Base-by-base conservation (phyloP, 2,113 vertebrate species). In the Anseranas semipalmata region DNA sequence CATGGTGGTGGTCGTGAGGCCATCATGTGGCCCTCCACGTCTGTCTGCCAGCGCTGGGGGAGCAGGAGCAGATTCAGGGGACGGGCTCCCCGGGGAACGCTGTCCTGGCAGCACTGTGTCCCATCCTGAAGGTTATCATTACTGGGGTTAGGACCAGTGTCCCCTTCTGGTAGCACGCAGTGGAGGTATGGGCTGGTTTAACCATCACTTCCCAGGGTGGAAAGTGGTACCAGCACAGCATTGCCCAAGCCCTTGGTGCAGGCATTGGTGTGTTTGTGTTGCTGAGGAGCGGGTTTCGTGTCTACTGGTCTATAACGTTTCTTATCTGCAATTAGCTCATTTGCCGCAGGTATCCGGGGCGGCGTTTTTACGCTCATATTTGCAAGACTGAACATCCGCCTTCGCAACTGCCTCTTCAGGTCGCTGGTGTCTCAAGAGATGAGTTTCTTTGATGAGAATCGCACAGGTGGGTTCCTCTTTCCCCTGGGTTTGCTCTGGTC, bases 381-480 rank as follows among this genome's bases (percentile, higher is more conserved):
- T 74, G 99, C 99, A 15, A 98, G 99, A 90, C 95, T 99, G 87
- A 99, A 99, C 97, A 98, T 99, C 52, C 98, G 99, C 48, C 98
- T 99, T 19, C 98, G 99, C 48, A 99, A 99, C 97, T 97, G 98
- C 70, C 99, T 99, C 87, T 99, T 99, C 97, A 98, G 98, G 94
- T 99, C 99, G 0, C 97, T 99, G 84, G 98, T 99, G 96, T 97
- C 93, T 27, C 99, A 99, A 97, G 99, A 99, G 91, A 99, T 99
- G 32, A 99, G 97, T 83, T 99, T 99, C 98, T 99, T 99, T 95
- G 99, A 99, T 19, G 98, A 99, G 87, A 99, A 99, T 85, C 99
- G 99, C 84, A 99, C 99, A 98, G 99, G 99, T 99, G 84, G 96
- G 96, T 93, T 50, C 85, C 46, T 78, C 25, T 72, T 81, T 60